Evolutionary conservation across 1,140 invertebrate species (phyloP).

Genomic region (Mesaphorura yosii): DNA sequence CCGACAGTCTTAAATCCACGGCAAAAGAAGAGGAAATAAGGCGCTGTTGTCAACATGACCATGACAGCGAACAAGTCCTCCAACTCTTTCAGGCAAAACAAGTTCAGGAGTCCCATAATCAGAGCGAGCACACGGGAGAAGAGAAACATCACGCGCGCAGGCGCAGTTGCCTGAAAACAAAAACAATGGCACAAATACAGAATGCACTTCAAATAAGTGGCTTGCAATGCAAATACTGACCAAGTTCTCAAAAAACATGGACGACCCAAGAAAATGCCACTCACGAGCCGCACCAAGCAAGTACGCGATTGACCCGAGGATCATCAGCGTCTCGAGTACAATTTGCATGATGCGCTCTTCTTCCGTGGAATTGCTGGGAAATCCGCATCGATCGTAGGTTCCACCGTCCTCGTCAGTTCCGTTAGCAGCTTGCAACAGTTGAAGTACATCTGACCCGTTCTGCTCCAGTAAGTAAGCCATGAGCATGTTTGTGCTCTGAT

Average conservation of each 20-base stretch:
- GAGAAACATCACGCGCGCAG: constrained; percentile 83
- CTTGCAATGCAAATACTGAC: constrained; percentile 41
- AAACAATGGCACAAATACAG: background rate
- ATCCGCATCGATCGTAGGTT: background rate
- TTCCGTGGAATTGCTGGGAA: background rate
- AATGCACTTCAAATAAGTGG: background rate
- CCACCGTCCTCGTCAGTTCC: background rate
- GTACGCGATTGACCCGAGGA: constrained; percentile 64
- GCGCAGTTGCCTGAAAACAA: constrained; percentile 60
- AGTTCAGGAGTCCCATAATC: constrained; percentile 65
- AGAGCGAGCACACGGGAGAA: constrained; percentile 79
- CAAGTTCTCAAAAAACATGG: constrained; percentile 84
- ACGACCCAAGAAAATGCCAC: constrained; percentile 65
- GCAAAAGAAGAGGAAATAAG: constrained; percentile 98
- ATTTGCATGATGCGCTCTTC: constrained; percentile 39
- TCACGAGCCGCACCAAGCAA: constrained; percentile 67
- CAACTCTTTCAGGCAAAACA: constrained; percentile 66
- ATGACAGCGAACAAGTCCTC: constrained; percentile 76
- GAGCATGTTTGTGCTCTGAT: too few species aligned
- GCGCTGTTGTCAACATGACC: constrained; percentile 64
- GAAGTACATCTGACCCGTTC: background rate
- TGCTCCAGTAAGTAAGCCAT: background rate
- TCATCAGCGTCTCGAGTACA: constrained; percentile 54
- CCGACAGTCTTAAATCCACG: constrained; percentile 86
- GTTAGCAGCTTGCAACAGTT: background rate